phyloP scores from a whole-genome alignment of 2,888 invertebrate genomes.

The Linyphia triangularis region DNA sequence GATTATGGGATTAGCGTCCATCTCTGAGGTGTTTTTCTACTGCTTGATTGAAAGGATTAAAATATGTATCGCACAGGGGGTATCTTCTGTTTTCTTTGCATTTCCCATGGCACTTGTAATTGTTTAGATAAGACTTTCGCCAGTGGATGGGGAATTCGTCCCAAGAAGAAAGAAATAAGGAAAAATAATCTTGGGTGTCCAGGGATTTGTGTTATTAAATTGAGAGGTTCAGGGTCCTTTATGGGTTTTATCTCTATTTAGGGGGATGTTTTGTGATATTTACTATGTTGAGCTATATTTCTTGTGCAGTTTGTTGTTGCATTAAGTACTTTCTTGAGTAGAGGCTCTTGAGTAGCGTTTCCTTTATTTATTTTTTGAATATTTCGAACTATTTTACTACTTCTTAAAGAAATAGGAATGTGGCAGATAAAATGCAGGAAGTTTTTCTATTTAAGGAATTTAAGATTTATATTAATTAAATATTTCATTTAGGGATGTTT shows the following conservation, averaged over 20 bases:
- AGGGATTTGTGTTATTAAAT: conserved; percentile 9
- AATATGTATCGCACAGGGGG: conserved; percentile 60
- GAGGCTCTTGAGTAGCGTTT: too few species aligned
- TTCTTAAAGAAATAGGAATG: too few species aligned
- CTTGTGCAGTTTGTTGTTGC: too few species aligned
- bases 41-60: conserved; percentile 69
- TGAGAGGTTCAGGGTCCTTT: not conserved
- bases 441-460: too few species aligned
- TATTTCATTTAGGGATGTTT: too few species aligned
- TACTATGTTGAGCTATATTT: too few species aligned
- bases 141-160: conserved; percentile 15
- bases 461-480: too few species aligned
- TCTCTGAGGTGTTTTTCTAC: conserved; percentile 57
- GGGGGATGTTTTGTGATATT: too few species aligned
- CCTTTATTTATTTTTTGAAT: too few species aligned
- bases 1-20: conserved; percentile 64
- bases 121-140: conserved; percentile 62
- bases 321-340: too few species aligned
- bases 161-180: conserved; percentile 32
- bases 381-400: too few species aligned
- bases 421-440: too few species aligned
- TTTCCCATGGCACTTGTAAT: conserved; percentile 56
- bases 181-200: not conserved
- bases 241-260: not conserved
- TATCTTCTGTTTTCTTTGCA: conserved; percentile 59